Percentiles rank a stretch among this genome's conserved stretches.
phyloP scores from a whole-genome alignment of 2,113 vertebrate genomes.

The Orthochromis malagaraziensis region DNA sequence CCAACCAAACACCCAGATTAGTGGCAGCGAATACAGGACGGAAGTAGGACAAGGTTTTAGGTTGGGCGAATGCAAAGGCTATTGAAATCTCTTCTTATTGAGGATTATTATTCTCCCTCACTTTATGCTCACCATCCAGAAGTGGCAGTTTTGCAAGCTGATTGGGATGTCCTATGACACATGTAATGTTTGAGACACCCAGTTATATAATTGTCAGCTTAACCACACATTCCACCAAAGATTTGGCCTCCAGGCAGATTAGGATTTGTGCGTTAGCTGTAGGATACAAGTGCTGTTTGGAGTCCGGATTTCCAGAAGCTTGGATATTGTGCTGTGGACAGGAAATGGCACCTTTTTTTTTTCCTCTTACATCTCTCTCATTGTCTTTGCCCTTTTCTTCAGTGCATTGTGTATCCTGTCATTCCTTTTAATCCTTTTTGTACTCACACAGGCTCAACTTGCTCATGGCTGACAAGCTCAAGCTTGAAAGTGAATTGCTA shows the following conservation, averaged over 20 bases:
- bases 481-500: slow-evolving; percentile 26
- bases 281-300: not conserved
- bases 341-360: not conserved
- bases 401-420: slow-evolving; percentile 1
- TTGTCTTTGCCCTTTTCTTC: slow-evolving; percentile 12
- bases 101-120: not conserved
- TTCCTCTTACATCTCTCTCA: not conserved
- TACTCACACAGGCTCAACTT: slow-evolving; percentile 43
- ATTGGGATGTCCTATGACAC: not conserved
- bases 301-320: not conserved
- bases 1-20: slow-evolving; percentile 51
- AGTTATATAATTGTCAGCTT: not conserved
- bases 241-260: not conserved
- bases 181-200: not conserved
- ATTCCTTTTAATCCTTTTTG: slow-evolving; percentile 33
- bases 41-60: slow-evolving; percentile 23
- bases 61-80: not conserved
- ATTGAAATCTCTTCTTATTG: slow-evolving; percentile 10
- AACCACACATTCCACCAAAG: not conserved
- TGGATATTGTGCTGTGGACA: not conserved
- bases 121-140: not conserved
- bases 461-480: slow-evolving; percentile 49
- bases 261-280: not conserved
- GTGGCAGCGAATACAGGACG: slow-evolving; percentile 37
- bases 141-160: not conserved